A percentile compares a stretch with the other conserved stretches of the same genome.
phyloP scores from a whole-genome alignment of 2,797 vertebrate species.

The Pangasius mekongensis region DNA sequence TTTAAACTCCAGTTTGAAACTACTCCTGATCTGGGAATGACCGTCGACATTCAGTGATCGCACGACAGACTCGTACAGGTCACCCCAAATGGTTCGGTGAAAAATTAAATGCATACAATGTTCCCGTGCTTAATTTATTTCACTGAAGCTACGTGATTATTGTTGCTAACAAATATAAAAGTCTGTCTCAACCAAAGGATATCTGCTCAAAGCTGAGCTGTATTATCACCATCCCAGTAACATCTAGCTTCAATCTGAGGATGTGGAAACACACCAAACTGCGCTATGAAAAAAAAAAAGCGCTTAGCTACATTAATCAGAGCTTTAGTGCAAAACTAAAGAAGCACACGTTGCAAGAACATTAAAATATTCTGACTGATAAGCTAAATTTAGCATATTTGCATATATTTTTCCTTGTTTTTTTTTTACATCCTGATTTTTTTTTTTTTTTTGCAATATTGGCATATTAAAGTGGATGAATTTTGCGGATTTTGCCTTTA shows the following conservation, averaged over 20 bases:
- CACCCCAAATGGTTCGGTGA: neutral
- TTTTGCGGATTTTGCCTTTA: no score
- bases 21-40: slow-evolving; percentile 84
- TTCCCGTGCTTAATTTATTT: neutral
- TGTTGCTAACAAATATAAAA: neutral
- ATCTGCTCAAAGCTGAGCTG: neutral
- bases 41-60: slow-evolving; percentile 79
- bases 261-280: neutral
- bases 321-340: neutral
- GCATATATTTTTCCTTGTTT: neutral
- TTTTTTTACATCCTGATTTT: no score
- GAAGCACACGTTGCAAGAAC: neutral
- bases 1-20: slow-evolving; percentile 83
- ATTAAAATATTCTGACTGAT: neutral
- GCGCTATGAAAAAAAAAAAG: neutral
- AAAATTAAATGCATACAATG: neutral
- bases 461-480: neutral
- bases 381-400: neutral
- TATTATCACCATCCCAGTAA: neutral
- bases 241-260: neutral
- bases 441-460: neutral
- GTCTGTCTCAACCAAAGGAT: neutral
- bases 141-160: neutral
- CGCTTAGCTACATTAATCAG: neutral
- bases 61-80: no score